phyloP scores from a whole-genome alignment of 2,797 vertebrate genomes.

The Picus viridis region DNA sequence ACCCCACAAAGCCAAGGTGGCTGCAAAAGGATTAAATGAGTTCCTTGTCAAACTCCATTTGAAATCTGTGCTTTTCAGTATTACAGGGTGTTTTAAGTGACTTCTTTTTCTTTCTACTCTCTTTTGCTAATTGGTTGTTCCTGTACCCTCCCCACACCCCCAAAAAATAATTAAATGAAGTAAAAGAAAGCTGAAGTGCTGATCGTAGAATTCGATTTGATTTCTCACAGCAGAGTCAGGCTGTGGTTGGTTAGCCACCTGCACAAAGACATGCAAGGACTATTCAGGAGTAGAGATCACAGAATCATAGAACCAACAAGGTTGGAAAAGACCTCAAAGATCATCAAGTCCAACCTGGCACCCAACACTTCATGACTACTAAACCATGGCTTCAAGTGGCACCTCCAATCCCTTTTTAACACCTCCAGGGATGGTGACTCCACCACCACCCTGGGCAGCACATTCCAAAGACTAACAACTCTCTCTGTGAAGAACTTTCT shows the following conservation, averaged over 20 bases:
- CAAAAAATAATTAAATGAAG: constrained; percentile 34
- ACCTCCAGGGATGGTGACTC: no score
- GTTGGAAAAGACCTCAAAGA: no score
- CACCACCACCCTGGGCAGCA: no score
- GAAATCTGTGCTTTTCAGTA: constrained; percentile 39
- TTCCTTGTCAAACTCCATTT: constrained; percentile 65
- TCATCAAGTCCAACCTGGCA: no score
- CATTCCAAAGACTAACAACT: no score
- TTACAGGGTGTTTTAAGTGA: constrained; percentile 9
- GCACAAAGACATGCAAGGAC: neutral
- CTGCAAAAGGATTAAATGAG: constrained; percentile 40
- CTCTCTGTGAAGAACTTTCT: no score
- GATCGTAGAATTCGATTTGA: neutral
- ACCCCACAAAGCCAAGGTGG: neutral
- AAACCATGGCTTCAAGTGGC: no score
- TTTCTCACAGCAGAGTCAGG: neutral
- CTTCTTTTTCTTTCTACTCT: constrained; percentile 44
- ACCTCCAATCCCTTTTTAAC: no score
- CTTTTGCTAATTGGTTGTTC: constrained; percentile 39
- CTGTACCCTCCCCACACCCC: neutral
- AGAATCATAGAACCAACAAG: no score
- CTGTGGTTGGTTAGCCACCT: neutral
- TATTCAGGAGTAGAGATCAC: neutral
- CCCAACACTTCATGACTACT: no score
- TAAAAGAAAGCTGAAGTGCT: constrained; percentile 65